Base-by-base conservation (phyloP, 2,113 vertebrate species). In the Pongo abelii region DNA sequence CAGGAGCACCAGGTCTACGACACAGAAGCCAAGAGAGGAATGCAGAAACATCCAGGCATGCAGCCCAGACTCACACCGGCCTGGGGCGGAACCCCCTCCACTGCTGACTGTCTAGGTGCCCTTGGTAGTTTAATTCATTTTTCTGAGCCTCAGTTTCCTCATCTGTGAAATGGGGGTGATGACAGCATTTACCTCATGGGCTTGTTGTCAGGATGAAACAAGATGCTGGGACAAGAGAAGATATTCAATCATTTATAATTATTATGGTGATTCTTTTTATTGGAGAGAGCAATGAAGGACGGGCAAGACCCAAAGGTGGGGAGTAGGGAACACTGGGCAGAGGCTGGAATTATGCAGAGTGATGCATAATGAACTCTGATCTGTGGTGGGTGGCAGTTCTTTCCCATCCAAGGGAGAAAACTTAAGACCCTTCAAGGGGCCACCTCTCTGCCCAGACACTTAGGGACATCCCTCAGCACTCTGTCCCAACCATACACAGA, bases 1-100 rank as follows among this genome's bases (percentile, higher is more conserved):
- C 12, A 35, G 22, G 0, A 12, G n/a, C 1, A 6, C 4, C 30
- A 18, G 18, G 25, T 13, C 4, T 32, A 20, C 0, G 27, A n/a
- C 27, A 32, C 2, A 40, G 20, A 70, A 59, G 38, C 35, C 0
- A 13, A 8, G 32, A 75, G n/a, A 9, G 7, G 69, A 20, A 1
- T 38, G 8, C 1, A 5, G 25, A 27, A 2, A 23, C 52, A 25
- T 32, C 0, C 12, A 69, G 32, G 6, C 35, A 1, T 6, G 55
- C 27, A 8, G 59, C 69, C 52, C 43, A 9, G 84, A 70, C 32
- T 9, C 64, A 38, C 87, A 30, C 30, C 40, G 67, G 13, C 48
- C 55, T 32, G 72, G 57, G 43, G 23, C 1, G 20, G 69, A 74
- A 22, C 46, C 22, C n/a, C 32, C 16, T 38, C 52, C 27, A 32